These are phyloP conservation scores for Nephrotoma appendiculata DNA, from an alignment of 2,888 invertebrate genomes.

Conservation along the genomic window DNA sequence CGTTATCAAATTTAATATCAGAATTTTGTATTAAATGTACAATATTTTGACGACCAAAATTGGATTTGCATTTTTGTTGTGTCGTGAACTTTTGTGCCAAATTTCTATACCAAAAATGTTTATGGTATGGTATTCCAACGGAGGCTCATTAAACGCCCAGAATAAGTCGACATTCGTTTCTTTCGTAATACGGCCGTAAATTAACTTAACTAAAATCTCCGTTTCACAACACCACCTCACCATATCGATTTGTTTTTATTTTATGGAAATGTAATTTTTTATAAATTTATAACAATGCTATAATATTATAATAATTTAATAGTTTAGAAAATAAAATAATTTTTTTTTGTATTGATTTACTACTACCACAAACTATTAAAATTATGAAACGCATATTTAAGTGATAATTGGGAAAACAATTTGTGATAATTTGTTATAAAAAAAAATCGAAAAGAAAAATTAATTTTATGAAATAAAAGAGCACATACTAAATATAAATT, in stretches of 20 bases:
- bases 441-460: neutral
- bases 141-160: neutral
- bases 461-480: neutral
- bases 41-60: too few relatives aligned
- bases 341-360: neutral
- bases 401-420: neutral
- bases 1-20: too few relatives aligned
- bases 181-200: neutral
- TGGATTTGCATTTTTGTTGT: too few relatives aligned
- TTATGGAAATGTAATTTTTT: neutral
- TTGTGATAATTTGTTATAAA: neutral
- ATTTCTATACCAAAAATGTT: too few relatives aligned
- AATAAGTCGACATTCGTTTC: neutral
- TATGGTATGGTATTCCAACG: too few relatives aligned
- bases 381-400: neutral
- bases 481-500: neutral
- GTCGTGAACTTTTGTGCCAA: too few relatives aligned
- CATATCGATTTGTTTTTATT: neutral
- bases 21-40: too few relatives aligned
- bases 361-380: neutral
- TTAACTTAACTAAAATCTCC: neutral
- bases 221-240: neutral
- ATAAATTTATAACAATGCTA: neutral
- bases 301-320: neutral
- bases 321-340: neutral